A percentile compares a stretch with the other conserved stretches of the same genome.
These are phyloP conservation scores for Aptenodytes forsteri DNA, from an alignment of 2,113 vertebrate genomes.

Conservation along the genomic window DNA sequence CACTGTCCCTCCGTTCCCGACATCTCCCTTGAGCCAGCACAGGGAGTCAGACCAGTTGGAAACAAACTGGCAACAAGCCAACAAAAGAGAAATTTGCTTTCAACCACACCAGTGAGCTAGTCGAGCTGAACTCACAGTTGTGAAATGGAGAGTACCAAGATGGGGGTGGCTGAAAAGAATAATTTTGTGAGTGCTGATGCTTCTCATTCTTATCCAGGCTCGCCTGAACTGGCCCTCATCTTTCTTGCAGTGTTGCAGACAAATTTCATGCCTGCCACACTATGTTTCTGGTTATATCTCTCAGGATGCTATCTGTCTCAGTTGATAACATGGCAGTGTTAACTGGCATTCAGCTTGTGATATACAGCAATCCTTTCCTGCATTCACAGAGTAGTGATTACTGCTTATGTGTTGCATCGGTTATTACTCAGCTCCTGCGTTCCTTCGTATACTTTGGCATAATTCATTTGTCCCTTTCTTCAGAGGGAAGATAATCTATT, in stretches of 20 bases:
- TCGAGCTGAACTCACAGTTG: accelerated
- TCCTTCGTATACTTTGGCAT: neutral
- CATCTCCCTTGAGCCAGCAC: neutral
- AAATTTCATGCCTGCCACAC: constrained; percentile 1
- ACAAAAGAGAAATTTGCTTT: neutral
- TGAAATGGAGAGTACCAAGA: neutral
- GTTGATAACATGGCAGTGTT: accelerated
- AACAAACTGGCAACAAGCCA: neutral
- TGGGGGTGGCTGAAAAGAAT: neutral
- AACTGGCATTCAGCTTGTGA: neutral
- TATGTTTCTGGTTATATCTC: neutral
- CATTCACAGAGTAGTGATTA: accelerated
- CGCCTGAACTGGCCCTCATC: neutral
- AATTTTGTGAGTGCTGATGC: neutral
- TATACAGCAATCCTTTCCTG: neutral
- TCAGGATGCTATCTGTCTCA: neutral
- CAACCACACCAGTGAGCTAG: neutral
- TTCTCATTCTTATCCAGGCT: neutral
- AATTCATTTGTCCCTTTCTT: neutral
- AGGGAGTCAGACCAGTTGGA: neutral
- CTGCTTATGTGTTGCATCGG: neutral
- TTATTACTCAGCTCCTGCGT: neutral
- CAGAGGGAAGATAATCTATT: neutral
- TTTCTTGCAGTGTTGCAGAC: neutral
- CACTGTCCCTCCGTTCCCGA: accelerated